Percentiles rank a stretch among this genome's conserved stretches.
Evolutionary conservation across 2,797 vertebrate genomes (phyloP).

Genomic region (Ptychadena robeensis): DNA sequence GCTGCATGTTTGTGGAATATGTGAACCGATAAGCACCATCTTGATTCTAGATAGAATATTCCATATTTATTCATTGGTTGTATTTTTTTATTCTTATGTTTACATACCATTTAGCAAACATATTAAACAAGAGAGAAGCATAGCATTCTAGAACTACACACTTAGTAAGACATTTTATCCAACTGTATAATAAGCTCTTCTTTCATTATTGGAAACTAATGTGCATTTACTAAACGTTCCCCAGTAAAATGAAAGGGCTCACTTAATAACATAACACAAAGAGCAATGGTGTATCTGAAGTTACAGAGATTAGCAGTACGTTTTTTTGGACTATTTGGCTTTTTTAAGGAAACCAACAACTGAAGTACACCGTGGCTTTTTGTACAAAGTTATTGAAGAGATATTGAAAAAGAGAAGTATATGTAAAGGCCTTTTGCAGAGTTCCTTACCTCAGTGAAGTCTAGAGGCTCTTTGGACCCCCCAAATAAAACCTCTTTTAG

Average conservation of each 20-base stretch:
- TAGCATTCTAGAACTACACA: neutral
- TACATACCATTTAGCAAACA: conserved; percentile 9
- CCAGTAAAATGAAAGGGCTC: neutral
- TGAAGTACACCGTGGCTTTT: no score
- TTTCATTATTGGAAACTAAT: neutral
- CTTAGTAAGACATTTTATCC: neutral
- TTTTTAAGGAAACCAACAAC: neutral
- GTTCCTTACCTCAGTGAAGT: neutral
- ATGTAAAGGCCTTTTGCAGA: neutral
- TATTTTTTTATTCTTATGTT: neutral
- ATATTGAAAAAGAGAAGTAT: neutral
- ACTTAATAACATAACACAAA: no score
- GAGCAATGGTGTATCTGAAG: neutral
- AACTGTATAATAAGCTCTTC: neutral
- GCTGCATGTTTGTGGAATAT: conserved; percentile 58
- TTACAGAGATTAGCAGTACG: neutral
- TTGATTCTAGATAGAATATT: conserved; percentile 35
- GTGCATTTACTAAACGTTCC: neutral
- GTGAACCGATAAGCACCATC: conserved; percentile 58
- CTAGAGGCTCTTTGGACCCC: no score
- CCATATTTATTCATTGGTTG: conserved; percentile 38
- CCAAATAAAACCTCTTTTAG: neutral
- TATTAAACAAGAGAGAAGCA: neutral
- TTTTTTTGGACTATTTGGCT: neutral
- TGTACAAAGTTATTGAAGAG: neutral